Evolutionary conservation across 1,140 invertebrate species (phyloP), one percentile per base, ranked within the genome.

Genomic region (Ctenoplectra terminalis): DNA sequence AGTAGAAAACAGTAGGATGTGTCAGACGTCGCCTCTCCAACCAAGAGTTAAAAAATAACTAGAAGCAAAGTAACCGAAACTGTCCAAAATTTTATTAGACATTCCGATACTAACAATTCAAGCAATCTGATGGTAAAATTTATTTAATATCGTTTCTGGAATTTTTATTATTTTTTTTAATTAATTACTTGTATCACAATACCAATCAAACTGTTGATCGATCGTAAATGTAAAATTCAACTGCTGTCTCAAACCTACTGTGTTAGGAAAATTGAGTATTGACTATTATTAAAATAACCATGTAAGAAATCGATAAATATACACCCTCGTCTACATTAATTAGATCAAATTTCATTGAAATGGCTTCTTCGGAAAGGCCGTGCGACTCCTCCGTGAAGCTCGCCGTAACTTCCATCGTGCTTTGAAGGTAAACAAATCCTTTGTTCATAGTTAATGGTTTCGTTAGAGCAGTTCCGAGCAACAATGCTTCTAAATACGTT

Each of bases 401-500:
- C 31, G 31, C 20, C 31, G 46, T 34, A 70, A 71, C 50, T 71
- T 71, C 48, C 15, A 11, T 9, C n/a, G 5, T 76, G 40, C 9
- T 26, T 63, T 23, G 29, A 64, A 54, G 73, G n/a, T 29, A 64
- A 76, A 66, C 46, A 50, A 31, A 76, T 54, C 37, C 61, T 52
- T 66, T 23, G 31, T 37, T 52, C 34, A 40, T 54, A 31, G 17
- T 76, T 76, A 66, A 43, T 66, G n/a, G n/a, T 66, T 64, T 66
- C 34, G 31, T 75, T 64, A 52, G 6, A 20, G 13, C n/a, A 63
- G 3, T 37, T 64, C 46, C 17, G 3, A 64, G 29, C 17, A 17
- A 61, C 46, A 75, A 64, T 52, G 46, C n/a, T 52, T n/a, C 34
- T 46, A 64, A 75, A 46, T 29, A 64, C 5, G n/a, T 76, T 52